phyloP scores from a whole-genome alignment of 2,113 vertebrate genomes.

The Cranoglanis bouderius region DNA sequence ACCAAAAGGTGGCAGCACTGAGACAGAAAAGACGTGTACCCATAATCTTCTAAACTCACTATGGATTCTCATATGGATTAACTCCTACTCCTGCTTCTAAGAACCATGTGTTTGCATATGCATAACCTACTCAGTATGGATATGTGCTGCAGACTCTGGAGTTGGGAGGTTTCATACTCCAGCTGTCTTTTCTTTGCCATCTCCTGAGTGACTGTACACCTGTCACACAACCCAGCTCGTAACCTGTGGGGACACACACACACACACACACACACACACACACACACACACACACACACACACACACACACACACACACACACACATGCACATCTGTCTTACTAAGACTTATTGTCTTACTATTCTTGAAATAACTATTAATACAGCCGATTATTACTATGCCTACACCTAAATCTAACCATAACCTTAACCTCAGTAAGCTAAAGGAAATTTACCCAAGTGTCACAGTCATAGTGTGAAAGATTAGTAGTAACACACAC shows the following conservation, averaged over 20 bases:
- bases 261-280: constrained; percentile 11
- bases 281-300: constrained; percentile 7
- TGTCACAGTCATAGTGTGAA: constrained; percentile 54
- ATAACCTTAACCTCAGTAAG: no score
- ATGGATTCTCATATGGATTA: neutral
- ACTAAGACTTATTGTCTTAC: neutral
- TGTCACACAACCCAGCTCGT: constrained; percentile 91
- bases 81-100: neutral
- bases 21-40: neutral
- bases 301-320: constrained; percentile 28
- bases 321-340: neutral
- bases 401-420: neutral
- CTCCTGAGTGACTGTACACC: constrained; percentile 94
- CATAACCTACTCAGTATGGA: constrained; percentile 80
- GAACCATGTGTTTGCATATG: neutral
- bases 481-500: constrained; percentile 51
- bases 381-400: neutral
- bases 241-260: constrained; percentile 71
- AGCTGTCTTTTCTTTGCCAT: constrained; percentile 88
- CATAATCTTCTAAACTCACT: neutral
- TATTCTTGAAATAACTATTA: neutral
- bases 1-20: neutral
- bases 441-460: constrained; percentile 72
- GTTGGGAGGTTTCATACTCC: constrained; percentile 82
- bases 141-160: constrained; percentile 89